Conservation (phyloP, 2,888 invertebrate genomes). For the Strigamia crassipes region DNA sequence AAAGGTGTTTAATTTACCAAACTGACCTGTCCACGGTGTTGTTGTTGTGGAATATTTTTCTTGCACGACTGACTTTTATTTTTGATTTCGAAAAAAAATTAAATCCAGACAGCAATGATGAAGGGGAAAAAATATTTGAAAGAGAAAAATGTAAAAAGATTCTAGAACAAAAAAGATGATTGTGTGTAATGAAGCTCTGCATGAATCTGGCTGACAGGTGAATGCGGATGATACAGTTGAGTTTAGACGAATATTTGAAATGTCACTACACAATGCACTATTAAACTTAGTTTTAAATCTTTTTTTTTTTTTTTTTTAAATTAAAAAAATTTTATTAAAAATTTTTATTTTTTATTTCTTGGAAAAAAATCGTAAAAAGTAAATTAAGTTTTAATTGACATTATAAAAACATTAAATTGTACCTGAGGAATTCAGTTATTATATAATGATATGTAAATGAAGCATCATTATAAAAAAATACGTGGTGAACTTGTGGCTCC, state of each 20-base stretch:
- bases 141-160: not conserved
- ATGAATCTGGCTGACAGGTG: slow-evolving; percentile 10
- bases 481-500: not conserved
- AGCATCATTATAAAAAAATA: slow-evolving; percentile 8
- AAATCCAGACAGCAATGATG: not conserved
- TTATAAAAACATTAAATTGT: not conserved
- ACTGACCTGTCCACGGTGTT: slow-evolving; percentile 10
- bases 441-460: slow-evolving; percentile 10
- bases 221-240: slow-evolving; percentile 10
- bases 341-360: not conserved
- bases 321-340: not conserved
- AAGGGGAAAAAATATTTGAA: not conserved
- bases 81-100: not conserved
- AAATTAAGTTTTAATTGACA: not conserved
- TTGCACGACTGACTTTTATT: slow-evolving; percentile 4
- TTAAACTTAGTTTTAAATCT: not conserved
- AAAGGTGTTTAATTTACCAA: slow-evolving; percentile 10
- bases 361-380: not conserved
- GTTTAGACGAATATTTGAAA: not conserved
- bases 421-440: not conserved
- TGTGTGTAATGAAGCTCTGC: slow-evolving; percentile 1
- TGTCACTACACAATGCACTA: not conserved
- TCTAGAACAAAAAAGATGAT: not conserved
- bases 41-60: slow-evolving; percentile 6
- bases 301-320: not conserved